phyloP scores from a whole-genome alignment of 2,888 invertebrate genomes.

The Dendrolimus pini region DNA sequence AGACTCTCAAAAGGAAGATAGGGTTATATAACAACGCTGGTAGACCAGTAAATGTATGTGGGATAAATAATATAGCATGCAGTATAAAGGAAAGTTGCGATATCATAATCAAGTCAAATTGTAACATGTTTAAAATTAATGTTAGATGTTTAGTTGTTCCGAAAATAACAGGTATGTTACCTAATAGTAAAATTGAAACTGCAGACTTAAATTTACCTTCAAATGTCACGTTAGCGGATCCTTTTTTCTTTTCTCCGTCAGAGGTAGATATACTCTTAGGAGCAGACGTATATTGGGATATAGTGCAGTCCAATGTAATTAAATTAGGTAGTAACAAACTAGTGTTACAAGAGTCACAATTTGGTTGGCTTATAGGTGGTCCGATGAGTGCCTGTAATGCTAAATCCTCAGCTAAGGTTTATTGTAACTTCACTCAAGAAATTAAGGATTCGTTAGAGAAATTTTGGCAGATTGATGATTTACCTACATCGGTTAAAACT shows the following conservation, averaged over 20 bases:
- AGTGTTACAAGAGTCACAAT: constrained; percentile 12
- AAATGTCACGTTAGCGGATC: constrained; percentile 14
- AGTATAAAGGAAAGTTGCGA: constrained; percentile 6
- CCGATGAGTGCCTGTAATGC: constrained; percentile 6
- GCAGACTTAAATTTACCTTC: no score
- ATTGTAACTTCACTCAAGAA: constrained; percentile 2
- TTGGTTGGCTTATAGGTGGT: constrained; percentile 24
- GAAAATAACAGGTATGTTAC: no score
- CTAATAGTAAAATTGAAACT: no score
- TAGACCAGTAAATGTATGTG: constrained; percentile 11
- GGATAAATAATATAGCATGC: constrained; percentile 9
- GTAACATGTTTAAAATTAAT: no score
- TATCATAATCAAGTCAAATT: no score
- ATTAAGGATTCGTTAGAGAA: constrained; percentile 11
- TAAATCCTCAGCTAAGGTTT: constrained; percentile 6
- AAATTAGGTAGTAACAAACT: constrained; percentile 14
- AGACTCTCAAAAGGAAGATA: constrained; percentile 3
- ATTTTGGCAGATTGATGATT: constrained; percentile 20
- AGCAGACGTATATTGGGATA: constrained; percentile 18
- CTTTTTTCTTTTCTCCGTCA: constrained; percentile 9
- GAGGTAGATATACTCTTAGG: constrained; percentile 13
- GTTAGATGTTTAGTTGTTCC: no score
- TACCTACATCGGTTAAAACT: no score
- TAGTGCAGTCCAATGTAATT: constrained; percentile 14
- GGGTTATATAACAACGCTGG: constrained; percentile 1